Conservation (phyloP, 2,113 vertebrate genomes). For the Sialia sialis region DNA sequence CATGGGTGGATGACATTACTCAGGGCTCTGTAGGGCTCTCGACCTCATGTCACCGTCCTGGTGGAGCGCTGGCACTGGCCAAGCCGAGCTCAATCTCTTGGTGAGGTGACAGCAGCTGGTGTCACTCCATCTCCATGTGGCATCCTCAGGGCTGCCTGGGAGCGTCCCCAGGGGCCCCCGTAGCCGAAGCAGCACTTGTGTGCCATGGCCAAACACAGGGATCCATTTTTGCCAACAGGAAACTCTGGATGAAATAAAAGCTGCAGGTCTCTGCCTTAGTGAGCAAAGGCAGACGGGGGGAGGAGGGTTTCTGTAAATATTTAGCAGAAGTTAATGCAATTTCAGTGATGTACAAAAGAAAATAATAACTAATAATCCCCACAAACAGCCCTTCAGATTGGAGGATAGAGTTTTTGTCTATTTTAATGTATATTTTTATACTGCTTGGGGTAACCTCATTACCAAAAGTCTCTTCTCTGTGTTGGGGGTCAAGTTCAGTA, state of each 20-base stretch:
- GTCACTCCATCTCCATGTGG: neutral
- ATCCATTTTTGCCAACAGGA: neutral
- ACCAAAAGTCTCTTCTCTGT: neutral
- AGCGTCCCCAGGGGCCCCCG: fast-evolving
- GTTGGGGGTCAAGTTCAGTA: neutral
- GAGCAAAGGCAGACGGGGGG: neutral
- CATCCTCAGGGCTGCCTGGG: neutral
- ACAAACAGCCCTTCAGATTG: neutral
- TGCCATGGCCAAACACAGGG: neutral
- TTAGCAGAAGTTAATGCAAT: neutral
- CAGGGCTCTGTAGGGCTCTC: neutral
- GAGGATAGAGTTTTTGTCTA: neutral
- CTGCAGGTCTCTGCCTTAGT: neutral
- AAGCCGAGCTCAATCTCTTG: fast-evolving
- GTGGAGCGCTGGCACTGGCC: fast-evolving
- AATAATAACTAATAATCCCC: neutral
- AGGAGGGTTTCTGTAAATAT: conserved; percentile 19
- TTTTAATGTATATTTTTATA: conserved; percentile 67
- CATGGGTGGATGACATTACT: neutral
- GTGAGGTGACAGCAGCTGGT: too few relatives aligned
- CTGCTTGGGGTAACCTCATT: neutral
- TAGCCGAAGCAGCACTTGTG: fast-evolving
- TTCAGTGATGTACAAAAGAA: neutral
- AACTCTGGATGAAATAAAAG: neutral
- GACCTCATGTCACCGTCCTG: neutral